Base-by-base conservation (phyloP, 2,888 invertebrate genomes). In the Slavum lentiscoides region DNA sequence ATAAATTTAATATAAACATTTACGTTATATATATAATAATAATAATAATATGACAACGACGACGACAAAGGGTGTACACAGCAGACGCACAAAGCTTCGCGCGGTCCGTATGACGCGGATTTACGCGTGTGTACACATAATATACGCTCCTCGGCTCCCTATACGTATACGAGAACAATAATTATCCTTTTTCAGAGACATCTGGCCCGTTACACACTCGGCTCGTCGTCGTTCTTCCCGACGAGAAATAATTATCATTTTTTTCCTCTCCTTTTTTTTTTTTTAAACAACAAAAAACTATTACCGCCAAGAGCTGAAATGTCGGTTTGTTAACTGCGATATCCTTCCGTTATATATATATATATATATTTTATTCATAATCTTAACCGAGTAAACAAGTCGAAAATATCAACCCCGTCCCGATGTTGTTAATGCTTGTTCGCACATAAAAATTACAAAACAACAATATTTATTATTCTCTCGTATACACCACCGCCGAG, bases 201-300 rank as follows among this genome's bases (percentile, higher is more conserved):
- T 74, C 67, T 67, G 75, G 75, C n/a, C 73, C 30, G 19, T 75
- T 61, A 30, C 43, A 49, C 67, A 49, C 58, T 68, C 23, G n/a
- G 59, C 58, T 75, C 67, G 30, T 30, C 30, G 30, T 30, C 30
- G 49, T 68, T 68, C 30, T 59, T 19, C 68, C n/a, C 15, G 23
- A 23, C 74, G 13, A 59, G 17, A 67, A 75, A 67, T 67, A 67
- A 75, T 75, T 59, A 68, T 67, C 55, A 58, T 55, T 62, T 21
- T n/a, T 2, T 49, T 21, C 11, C 9, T n/a, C 21, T 59, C 21
- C 7, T 59, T 59, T 59, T 59, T n/a, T 59, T 59, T 59, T n/a
- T 59, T 59, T 59, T 59, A 7, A 6, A 8, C 8, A 8, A 21
- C 21, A 8, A 21, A 8, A 59, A n/a, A 49, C 11, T 49, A 49